Percentiles rank a stretch among this genome's conserved stretches.
phyloP scores from a whole-genome alignment of 1,140 invertebrate genomes.

The Apocrypta bakeri region DNA sequence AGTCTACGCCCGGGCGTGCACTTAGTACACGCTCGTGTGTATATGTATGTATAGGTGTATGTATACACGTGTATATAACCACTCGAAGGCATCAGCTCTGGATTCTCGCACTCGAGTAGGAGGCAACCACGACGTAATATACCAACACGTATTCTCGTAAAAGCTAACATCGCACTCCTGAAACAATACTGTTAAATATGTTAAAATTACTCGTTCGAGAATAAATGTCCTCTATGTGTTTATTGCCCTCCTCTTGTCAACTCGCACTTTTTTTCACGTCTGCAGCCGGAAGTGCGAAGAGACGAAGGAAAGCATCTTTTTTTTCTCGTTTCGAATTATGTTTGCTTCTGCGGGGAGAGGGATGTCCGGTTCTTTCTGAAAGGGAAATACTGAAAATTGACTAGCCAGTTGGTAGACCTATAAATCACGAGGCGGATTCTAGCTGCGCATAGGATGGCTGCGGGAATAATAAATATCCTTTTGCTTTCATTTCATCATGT shows the following conservation, averaged over 20 bases:
- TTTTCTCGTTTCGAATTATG: not conserved
- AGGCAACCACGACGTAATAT: not conserved
- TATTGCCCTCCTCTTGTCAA: constrained; percentile 40
- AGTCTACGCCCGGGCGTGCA: constrained; percentile 56
- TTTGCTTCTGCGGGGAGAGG: not conserved
- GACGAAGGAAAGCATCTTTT: not conserved
- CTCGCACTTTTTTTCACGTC: not conserved
- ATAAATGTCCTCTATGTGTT: constrained; percentile 36
- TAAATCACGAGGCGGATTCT: not conserved
- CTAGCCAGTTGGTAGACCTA: not conserved
- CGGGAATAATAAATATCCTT: not conserved
- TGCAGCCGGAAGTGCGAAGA: constrained; percentile 7
- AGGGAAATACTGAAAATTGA: not conserved
- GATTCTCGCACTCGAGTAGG: constrained; percentile 36
- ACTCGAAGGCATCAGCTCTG: constrained; percentile 49
- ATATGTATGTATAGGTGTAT: constrained; percentile 26
- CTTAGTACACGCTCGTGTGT: constrained; percentile 39
- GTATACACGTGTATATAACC: no score
- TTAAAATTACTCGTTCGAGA: constrained; percentile 51
- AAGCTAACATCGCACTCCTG: constrained; percentile 48
- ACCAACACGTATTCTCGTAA: constrained; percentile 49
- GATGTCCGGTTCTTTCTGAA: constrained; percentile 2
- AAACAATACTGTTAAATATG: constrained; percentile 53
- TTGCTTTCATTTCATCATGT: no score
- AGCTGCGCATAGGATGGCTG: not conserved